Base-by-base conservation (phyloP, 2,888 invertebrate species). In the Drosophila kambysellisi region DNA sequence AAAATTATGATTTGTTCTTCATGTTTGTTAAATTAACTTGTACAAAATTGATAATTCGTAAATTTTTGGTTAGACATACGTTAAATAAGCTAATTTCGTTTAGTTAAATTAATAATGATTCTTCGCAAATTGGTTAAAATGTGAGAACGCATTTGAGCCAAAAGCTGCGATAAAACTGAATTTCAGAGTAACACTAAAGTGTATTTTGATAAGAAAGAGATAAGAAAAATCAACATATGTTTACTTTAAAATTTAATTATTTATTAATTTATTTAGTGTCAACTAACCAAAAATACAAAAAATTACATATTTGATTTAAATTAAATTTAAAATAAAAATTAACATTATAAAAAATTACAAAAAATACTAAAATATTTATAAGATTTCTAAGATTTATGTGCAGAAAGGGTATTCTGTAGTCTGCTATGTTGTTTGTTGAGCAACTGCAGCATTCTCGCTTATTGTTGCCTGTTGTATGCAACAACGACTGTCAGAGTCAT, bases 401-500 rank as follows among this genome's bases (percentile, higher is more conserved):
- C 9, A 30, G 9, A 12, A 20, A 35, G 52, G 64, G 66, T 66
- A 56, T 68, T 4, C 5, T 2, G 0, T 9, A 17, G 65, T 65
- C 39, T 11, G 33, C 39, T 17, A 58, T 4, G 2, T 1, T 2
- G 12, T 4, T 51, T 35, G 30, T 4, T 32, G 30, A n/a, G 61
- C 3, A 53, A 12, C 39, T 30, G 50, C 54, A 50, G 33, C 37
- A 56, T 65, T 68, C 56, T 65, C 37, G 25, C 35, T 58, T 46
- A 61, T 30, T 53, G 48, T 37, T 25, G 32, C 12, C 25, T 20
- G 68, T 25, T 61, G 59, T 43, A 33, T 73, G 50, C 37, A 65
- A 33, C 71, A 65, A 33, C 71, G 54, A 61, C 48, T 58, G 50
- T 64, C 58, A 59, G 25, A 46, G 61, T 56, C 56, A 61, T 61